phyloP scores from a whole-genome alignment of 2,113 vertebrate species.

The Albula goreensis region DNA sequence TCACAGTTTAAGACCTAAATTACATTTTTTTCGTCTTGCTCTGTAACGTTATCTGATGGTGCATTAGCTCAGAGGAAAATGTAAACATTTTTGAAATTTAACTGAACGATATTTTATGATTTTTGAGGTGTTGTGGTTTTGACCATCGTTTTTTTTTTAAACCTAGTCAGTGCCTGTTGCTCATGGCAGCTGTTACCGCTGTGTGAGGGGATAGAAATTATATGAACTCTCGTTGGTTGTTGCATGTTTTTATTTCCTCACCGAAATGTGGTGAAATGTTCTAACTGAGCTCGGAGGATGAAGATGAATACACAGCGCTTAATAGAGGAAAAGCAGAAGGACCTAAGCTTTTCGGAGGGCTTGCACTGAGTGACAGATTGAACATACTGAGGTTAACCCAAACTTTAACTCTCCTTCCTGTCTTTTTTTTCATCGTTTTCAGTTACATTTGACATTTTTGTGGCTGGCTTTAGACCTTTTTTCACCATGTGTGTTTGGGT shows the following conservation, averaged over 20 bases:
- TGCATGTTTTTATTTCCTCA: conserved; percentile 1
- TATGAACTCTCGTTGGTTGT: neutral
- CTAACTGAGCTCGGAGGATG: neutral
- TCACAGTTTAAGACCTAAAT: neutral
- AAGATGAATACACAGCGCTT: neutral
- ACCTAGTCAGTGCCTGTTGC: neutral
- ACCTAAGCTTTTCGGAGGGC: neutral
- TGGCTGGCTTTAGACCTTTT: neutral
- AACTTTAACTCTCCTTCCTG: neutral
- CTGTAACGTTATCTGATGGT: neutral
- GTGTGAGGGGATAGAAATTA: neutral
- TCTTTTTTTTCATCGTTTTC: neutral
- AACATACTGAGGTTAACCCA: conserved; percentile 5
- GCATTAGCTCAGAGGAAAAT: neutral
- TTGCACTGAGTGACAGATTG: neutral
- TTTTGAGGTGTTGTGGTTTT: neutral
- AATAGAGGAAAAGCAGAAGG: conserved; percentile 27
- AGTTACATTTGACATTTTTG: neutral
- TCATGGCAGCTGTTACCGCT: neutral
- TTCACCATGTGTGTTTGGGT: neutral
- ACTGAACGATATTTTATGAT: neutral
- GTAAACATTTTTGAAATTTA: neutral
- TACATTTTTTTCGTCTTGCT: neutral
- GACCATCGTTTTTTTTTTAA: neutral
- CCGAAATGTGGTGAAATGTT: neutral